Percentiles rank a stretch among this genome's conserved stretches.
These are phyloP conservation scores for Plectus sambesii DNA, from an alignment of 1,140 invertebrate species.

Conservation along the genomic window DNA sequence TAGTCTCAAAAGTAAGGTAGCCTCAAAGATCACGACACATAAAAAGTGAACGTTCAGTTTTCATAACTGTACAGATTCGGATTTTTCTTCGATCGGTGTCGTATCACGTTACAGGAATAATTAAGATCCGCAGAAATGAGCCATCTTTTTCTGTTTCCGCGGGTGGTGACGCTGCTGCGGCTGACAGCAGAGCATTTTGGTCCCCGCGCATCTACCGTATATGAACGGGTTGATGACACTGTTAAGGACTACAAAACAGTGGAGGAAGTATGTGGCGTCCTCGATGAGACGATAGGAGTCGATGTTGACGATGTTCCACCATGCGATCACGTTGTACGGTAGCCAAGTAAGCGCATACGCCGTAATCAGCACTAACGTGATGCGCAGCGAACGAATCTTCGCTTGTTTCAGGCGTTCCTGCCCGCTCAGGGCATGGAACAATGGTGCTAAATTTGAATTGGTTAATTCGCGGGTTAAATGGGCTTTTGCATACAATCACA, in stretches of 20 bases:
- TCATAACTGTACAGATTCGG: too few species aligned
- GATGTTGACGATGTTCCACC: conserved; percentile 14
- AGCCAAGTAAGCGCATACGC: conserved; percentile 27
- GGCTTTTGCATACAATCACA: too few species aligned
- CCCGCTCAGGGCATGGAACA: conserved; percentile 12
- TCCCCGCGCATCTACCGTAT: conserved; percentile 15
- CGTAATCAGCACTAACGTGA: conserved; percentile 23
- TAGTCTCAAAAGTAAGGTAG: too few species aligned
- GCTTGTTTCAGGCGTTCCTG: conserved; percentile 22
- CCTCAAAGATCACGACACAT: too few species aligned
- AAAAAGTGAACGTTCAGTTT: too few species aligned
- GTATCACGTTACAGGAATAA: too few species aligned
- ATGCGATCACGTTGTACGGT: conserved; percentile 23
- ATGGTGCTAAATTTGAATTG: background rate
- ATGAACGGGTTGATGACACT: conserved; percentile 28
- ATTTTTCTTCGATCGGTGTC: too few species aligned
- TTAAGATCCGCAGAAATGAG: too few species aligned
- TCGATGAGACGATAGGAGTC: conserved; percentile 18
- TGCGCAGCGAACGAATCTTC: conserved; percentile 24
- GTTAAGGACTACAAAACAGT: conserved; percentile 22
- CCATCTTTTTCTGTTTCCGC: too few species aligned
- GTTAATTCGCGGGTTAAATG: too few species aligned
- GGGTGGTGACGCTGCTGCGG: too few species aligned
- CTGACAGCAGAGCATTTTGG: too few species aligned
- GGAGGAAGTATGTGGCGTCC: conserved; percentile 17